Base-by-base conservation (phyloP, 2,797 vertebrate species). In the Luscinia luscinia region DNA sequence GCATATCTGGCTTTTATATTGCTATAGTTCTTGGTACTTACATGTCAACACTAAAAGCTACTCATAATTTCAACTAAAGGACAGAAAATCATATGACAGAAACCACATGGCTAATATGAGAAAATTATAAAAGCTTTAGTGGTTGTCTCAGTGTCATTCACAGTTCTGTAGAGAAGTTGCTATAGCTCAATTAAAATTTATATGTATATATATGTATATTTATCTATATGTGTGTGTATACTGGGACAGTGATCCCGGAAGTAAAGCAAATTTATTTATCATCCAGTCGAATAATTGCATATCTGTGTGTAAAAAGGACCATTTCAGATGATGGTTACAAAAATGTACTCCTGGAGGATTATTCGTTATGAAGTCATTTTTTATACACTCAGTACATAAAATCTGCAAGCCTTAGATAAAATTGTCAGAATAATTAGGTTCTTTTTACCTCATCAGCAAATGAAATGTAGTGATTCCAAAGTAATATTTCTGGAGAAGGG, bases 371-470 rank as follows among this genome's bases (percentile, higher is more conserved):
- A 96, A 96, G 85, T 88, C 92, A 88, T 93, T 94, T 97, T 96
- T 94, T 77, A 90, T 87, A 87, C 55, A 69, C 75, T 95, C 26
- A 70, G 58, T 85, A 87, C 76, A 80, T 95, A 94, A 94, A 96
- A 94, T 94, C 96, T 97, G 96, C 93, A 96, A 89, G 67, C 38
- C 72, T 93, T 90, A 97, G 95, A 97, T 97, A 97, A 97, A 97
- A 96, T 97, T 97, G 87, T 96, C 67, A 81, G 89, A 95, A 95
- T 96, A 96, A 97, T 96, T 92, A 94, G 9, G 34, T 94, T 73
- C 75, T 67, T 95, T 94, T 85, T 87, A 80, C 94, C 68, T 97
- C 91, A 94, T 90, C 54, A 70, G 58, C 57, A 14, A 93, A 96
- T 92, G 78, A 90, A 92, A 96, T 94, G 57, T 85, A 63, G 93